A percentile compares a stretch with the other conserved stretches of the same genome.
Evolutionary conservation across 2,888 invertebrate species (phyloP).

Genomic region (Agrilus mali): DNA sequence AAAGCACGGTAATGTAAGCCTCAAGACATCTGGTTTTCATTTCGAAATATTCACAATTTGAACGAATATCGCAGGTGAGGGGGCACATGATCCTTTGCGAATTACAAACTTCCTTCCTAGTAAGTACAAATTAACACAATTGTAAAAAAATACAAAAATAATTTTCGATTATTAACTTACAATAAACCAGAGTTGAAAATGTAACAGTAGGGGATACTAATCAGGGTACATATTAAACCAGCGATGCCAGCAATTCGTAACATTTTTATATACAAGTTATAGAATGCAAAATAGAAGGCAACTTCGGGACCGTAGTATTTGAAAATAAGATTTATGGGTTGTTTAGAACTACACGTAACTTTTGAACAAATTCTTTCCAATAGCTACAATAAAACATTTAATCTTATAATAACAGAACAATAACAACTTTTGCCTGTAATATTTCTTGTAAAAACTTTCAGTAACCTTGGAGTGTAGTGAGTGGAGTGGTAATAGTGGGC

Average conservation of each 20-base stretch:
- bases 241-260: conserved; percentile 35
- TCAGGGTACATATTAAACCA: conserved; percentile 29
- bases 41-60: conserved; percentile 36
- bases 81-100: conserved; percentile 42
- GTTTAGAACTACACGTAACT: conserved; percentile 42
- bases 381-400: conserved; percentile 18
- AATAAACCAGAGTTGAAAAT: background rate
- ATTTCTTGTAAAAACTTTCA: too few species aligned
- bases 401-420: too few species aligned
- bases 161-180: background rate
- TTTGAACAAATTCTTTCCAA: conserved; percentile 46
- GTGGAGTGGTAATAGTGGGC: too few species aligned
- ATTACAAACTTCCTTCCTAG: conserved; percentile 22
- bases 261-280: conserved; percentile 41
- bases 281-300: conserved; percentile 44
- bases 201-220: conserved; percentile 7
- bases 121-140: conserved; percentile 9
- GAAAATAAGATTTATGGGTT: conserved; percentile 46
- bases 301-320: conserved; percentile 44
- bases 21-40: conserved; percentile 40
- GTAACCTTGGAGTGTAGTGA: too few species aligned
- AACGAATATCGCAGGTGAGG: conserved; percentile 32
- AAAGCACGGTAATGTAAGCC: conserved; percentile 33
- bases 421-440: too few species aligned
- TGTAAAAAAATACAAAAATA: conserved; percentile 3